These are phyloP conservation scores for Nematolebias whitei DNA, from an alignment of 2,113 vertebrate genomes.

Conservation along the genomic window DNA sequence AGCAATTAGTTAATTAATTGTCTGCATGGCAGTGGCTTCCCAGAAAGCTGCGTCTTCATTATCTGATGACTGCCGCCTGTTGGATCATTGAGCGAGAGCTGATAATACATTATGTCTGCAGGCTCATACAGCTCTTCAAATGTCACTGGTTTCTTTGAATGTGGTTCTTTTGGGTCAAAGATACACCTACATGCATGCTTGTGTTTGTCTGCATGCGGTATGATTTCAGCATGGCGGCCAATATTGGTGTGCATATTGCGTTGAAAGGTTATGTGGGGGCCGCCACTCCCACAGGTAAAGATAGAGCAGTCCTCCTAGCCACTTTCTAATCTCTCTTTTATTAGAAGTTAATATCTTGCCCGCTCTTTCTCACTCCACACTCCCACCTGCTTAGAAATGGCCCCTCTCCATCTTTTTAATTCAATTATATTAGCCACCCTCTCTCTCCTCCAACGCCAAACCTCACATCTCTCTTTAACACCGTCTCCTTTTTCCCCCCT, in stretches of 20 bases:
- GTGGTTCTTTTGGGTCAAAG: slow-evolving; percentile 6
- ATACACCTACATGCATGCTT: slow-evolving; percentile 1
- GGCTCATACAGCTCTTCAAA: slow-evolving; percentile 19
- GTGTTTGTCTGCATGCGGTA: slow-evolving; percentile 27
- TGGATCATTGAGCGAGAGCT: slow-evolving; percentile 67
- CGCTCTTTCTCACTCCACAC: slow-evolving; percentile 72
- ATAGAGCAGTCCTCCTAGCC: slow-evolving; percentile 71
- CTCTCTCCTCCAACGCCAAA: slow-evolving; percentile 28
- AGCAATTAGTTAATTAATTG: slow-evolving; percentile 87
- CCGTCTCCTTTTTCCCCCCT: slow-evolving; percentile 28
- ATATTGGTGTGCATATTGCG: slow-evolving; percentile 75
- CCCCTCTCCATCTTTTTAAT: slow-evolving; percentile 80
- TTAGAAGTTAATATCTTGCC: slow-evolving; percentile 80
- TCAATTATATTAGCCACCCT: slow-evolving; percentile 76
- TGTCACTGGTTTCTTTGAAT: slow-evolving; percentile 30
- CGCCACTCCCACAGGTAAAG: slow-evolving; percentile 74
- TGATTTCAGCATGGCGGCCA: slow-evolving; percentile 54
- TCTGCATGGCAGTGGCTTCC: slow-evolving; percentile 75
- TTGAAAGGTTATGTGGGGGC: slow-evolving; percentile 77
- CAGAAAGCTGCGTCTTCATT: slow-evolving; percentile 81
- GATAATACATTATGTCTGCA: slow-evolving; percentile 66
- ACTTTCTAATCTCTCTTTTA: slow-evolving; percentile 82
- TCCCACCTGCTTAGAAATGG: slow-evolving; percentile 79
- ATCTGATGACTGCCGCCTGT: slow-evolving; percentile 79
- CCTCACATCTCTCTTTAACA: slow-evolving; percentile 19